Evolutionary conservation across 2,797 vertebrate species (phyloP).

Genomic region (Eulemur mongoz): DNA sequence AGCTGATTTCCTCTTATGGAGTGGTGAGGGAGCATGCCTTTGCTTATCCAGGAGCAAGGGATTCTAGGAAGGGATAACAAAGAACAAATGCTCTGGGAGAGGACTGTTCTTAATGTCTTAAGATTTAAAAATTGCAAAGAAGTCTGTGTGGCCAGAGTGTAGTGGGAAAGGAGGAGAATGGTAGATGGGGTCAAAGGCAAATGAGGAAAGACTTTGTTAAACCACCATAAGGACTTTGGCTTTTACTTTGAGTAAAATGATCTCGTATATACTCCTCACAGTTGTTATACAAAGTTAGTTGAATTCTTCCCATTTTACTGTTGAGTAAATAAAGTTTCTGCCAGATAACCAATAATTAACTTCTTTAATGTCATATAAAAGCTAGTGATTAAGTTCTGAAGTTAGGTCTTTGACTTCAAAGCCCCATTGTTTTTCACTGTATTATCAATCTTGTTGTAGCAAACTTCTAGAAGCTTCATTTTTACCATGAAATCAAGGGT

Average conservation of each 20-base stretch:
- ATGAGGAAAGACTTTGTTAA: constrained; percentile 17
- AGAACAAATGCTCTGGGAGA: not conserved
- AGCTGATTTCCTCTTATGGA: not conserved
- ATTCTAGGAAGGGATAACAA: not conserved
- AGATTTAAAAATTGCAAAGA: not conserved
- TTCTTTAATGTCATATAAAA: not conserved
- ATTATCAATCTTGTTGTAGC: not conserved
- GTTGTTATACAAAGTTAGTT: not conserved
- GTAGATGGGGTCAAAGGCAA: not conserved
- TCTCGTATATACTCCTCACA: not conserved
- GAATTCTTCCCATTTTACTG: not conserved
- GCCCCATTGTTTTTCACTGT: not conserved
- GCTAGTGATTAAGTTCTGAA: not conserved
- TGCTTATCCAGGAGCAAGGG: not conserved
- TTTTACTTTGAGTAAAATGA: constrained; percentile 9
- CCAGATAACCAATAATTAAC: not conserved
- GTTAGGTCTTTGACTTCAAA: not conserved
- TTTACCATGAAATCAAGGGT: not conserved
- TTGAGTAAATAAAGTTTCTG: not conserved
- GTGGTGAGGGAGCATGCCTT: not conserved
- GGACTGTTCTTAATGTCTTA: not conserved
- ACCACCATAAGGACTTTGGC: not conserved
- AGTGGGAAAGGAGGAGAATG: not conserved
- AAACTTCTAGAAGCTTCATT: not conserved
- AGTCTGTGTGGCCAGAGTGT: not conserved